Percentiles rank a stretch among this genome's conserved stretches.
phyloP scores from a whole-genome alignment of 2,888 invertebrate species.

The Tetropium fuscum region DNA sequence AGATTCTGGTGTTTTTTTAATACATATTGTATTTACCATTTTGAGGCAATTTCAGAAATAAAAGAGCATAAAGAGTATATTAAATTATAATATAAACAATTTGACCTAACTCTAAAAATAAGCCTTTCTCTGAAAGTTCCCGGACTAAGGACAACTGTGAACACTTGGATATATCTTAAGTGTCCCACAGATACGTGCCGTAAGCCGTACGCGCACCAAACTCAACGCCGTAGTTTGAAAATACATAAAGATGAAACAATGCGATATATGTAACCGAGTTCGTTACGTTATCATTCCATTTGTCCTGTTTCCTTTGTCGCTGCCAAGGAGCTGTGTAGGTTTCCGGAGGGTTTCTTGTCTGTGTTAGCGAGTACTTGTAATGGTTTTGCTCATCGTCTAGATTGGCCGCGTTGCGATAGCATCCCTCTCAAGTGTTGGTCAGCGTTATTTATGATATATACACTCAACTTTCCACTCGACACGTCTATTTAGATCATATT shows the following conservation, averaged over 20 bases:
- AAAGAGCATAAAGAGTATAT: no score
- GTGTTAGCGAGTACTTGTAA: conserved; percentile 50
- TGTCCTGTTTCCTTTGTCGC: conserved; percentile 56
- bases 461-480: conserved; percentile 40
- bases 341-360: conserved; percentile 28
- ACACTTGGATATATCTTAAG: conserved; percentile 64
- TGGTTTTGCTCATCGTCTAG: conserved; percentile 54
- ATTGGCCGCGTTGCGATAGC: conserved; percentile 46
- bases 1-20: no score
- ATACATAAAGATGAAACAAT: conserved; percentile 64
- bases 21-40: no score
- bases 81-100: no score
- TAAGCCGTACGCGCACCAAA: conserved; percentile 41
- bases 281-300: conserved; percentile 60
- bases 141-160: conserved; percentile 46
- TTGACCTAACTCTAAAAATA: no score
- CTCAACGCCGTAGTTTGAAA: conserved; percentile 48
- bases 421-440: conserved; percentile 31
- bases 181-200: conserved; percentile 61
- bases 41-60: no score
- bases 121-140: no score
- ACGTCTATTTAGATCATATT: conserved; percentile 53
- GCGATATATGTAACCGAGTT: conserved; percentile 60
- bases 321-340: conserved; percentile 18
- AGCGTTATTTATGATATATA: conserved; percentile 48